Evolutionary conservation across 1,140 invertebrate species (phyloP).

Genomic region (Xylocopa sonorina): DNA sequence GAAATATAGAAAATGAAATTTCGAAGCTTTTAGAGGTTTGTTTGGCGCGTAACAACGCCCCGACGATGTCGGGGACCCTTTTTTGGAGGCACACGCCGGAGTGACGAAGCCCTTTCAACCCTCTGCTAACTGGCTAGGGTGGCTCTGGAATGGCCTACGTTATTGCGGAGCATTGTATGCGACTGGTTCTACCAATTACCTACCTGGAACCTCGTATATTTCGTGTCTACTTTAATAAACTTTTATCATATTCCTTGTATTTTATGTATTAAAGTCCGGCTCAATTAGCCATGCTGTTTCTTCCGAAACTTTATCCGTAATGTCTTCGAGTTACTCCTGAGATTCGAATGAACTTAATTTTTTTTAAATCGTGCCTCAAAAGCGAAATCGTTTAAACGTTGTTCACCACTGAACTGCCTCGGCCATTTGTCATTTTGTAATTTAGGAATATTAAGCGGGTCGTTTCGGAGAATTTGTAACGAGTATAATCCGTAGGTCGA

Average conservation of each 20-base stretch:
- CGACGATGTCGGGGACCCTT: neutral
- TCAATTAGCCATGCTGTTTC: too few relatives aligned
- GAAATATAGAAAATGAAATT: slow-evolving; percentile 6
- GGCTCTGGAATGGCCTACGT: neutral
- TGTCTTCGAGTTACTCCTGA: too few relatives aligned
- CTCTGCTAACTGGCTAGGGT: neutral
- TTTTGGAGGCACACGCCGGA: neutral
- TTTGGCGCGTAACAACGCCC: neutral
- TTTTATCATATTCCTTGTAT: too few relatives aligned
- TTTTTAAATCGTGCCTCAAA: too few relatives aligned
- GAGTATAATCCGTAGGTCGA: slow-evolving; percentile 7
- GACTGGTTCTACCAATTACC: neutral
- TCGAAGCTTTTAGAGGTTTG: neutral
- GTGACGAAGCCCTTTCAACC: slow-evolving; percentile 17
- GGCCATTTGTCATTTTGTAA: too few relatives aligned
- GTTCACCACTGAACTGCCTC: too few relatives aligned
- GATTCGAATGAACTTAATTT: too few relatives aligned
- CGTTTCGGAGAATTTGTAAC: slow-evolving; percentile 7
- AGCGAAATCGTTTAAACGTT: too few relatives aligned
- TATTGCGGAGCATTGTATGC: neutral
- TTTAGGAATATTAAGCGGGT: neutral
- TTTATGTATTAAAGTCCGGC: too few relatives aligned
- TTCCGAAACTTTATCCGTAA: too few relatives aligned
- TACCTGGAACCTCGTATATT: too few relatives aligned
- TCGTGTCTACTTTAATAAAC: neutral